These are phyloP conservation scores for Agrotis exclamationis DNA, from an alignment of 2,888 invertebrate species.

Conservation along the genomic window DNA sequence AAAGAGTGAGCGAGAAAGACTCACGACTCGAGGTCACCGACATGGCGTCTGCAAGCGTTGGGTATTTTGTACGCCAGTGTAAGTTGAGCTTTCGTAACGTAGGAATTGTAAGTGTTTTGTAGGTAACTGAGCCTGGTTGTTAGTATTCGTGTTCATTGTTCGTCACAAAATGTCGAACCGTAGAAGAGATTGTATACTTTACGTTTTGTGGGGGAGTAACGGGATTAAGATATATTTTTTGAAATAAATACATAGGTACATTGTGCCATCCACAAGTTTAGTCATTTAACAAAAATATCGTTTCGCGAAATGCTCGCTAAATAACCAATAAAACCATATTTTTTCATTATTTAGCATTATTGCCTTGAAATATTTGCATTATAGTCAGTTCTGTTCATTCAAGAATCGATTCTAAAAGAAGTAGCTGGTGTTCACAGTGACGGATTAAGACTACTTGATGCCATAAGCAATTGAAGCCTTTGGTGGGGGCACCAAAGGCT, in stretches of 20 bases:
- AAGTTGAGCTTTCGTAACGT: conserved; percentile 60
- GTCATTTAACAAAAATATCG: neutral
- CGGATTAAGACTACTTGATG: too few relatives aligned
- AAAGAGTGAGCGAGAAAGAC: conserved; percentile 66
- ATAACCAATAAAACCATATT: neutral
- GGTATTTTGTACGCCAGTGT: conserved; percentile 53
- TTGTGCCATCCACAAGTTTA: too few relatives aligned
- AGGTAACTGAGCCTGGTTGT: conserved; percentile 37
- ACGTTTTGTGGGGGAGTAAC: conserved; percentile 10
- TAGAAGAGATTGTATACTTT: conserved; percentile 58
- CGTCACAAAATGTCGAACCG: conserved; percentile 57
- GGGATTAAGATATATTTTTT: neutral
- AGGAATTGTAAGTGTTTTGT: neutral
- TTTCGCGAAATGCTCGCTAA: too few relatives aligned
- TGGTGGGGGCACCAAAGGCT: too few relatives aligned
- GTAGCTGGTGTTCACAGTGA: too few relatives aligned
- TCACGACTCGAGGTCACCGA: conserved; percentile 77
- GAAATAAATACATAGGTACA: neutral
- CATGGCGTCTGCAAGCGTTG: conserved; percentile 67
- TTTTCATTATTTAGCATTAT: too few relatives aligned
- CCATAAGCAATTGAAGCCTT: too few relatives aligned
- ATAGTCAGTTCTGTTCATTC: too few relatives aligned
- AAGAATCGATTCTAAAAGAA: too few relatives aligned
- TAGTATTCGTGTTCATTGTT: conserved; percentile 47
- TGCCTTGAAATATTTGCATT: too few relatives aligned